These are phyloP conservation scores for Platycheirus rosarum DNA, from an alignment of 2,888 invertebrate genomes.

Conservation along the genomic window DNA sequence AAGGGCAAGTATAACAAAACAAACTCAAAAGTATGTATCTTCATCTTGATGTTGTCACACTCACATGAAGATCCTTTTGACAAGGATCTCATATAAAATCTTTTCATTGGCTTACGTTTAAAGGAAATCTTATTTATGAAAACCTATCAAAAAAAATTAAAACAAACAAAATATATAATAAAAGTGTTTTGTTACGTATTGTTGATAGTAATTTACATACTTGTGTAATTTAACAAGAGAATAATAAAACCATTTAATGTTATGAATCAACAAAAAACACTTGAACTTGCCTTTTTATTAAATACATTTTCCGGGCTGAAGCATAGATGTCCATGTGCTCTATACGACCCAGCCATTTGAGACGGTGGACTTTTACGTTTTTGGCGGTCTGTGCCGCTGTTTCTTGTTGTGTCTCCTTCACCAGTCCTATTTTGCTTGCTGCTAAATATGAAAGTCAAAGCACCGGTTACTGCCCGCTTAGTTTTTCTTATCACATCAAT, in stretches of 20 bases:
- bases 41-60: constrained; percentile 58
- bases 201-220: constrained; percentile 28
- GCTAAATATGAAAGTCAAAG: too few species aligned
- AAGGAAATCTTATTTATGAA: constrained; percentile 62
- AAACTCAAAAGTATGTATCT: constrained; percentile 51
- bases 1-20: constrained; percentile 12
- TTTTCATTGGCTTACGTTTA: constrained; percentile 60
- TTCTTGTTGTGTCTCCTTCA: too few species aligned
- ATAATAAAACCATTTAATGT: constrained; percentile 15
- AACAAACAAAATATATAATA: constrained; percentile 39
- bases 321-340: too few species aligned
- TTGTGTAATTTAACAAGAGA: not conserved
- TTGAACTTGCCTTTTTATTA: not conserved
- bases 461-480: too few species aligned
- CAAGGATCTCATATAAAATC: constrained; percentile 40
- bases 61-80: constrained; percentile 54
- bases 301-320: too few species aligned
- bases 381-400: too few species aligned
- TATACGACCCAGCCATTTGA: too few species aligned
- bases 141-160: constrained; percentile 36
- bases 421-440: too few species aligned
- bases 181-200: constrained; percentile 63
- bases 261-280: not conserved
- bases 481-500: too few species aligned
- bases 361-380: too few species aligned